Evolutionary conservation across 2,113 vertebrate genomes (phyloP).

Genomic region (Turnix velox): DNA sequence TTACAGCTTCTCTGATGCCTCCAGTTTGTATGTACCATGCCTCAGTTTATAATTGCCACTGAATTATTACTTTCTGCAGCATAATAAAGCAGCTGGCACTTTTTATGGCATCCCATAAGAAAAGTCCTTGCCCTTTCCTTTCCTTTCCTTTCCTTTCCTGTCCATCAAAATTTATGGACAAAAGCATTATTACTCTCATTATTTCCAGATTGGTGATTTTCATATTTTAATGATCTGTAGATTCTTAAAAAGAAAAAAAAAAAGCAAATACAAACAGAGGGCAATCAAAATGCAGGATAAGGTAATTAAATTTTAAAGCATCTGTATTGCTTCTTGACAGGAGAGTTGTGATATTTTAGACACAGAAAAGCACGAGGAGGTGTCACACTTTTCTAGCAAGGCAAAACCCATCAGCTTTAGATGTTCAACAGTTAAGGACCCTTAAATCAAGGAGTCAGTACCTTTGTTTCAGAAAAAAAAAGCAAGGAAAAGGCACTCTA

Average conservation of each 20-base stretch:
- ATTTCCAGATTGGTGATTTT: not conserved
- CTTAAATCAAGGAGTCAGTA: not conserved
- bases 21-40: not conserved
- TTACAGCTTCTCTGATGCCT: not conserved
- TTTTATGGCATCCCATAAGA: not conserved
- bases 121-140: too few species aligned
- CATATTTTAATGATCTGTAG: not conserved
- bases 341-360: not conserved
- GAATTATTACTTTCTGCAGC: not conserved
- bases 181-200: not conserved
- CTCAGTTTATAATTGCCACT: not conserved
- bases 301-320: not conserved
- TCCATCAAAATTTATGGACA: not conserved
- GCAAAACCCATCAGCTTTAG: not conserved
- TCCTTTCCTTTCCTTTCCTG: too few species aligned
- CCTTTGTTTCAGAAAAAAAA: not conserved
- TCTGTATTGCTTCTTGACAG: not conserved
- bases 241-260: not conserved
- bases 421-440: not conserved
- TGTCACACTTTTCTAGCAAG: not conserved
- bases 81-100: not conserved
- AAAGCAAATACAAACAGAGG: accelerated
- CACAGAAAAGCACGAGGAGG: not conserved
- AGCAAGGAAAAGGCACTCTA: not conserved
- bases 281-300: not conserved